These are phyloP conservation scores for Apodemus speciosus DNA, from an alignment of 2,113 vertebrate genomes.

Conservation along the genomic window DNA sequence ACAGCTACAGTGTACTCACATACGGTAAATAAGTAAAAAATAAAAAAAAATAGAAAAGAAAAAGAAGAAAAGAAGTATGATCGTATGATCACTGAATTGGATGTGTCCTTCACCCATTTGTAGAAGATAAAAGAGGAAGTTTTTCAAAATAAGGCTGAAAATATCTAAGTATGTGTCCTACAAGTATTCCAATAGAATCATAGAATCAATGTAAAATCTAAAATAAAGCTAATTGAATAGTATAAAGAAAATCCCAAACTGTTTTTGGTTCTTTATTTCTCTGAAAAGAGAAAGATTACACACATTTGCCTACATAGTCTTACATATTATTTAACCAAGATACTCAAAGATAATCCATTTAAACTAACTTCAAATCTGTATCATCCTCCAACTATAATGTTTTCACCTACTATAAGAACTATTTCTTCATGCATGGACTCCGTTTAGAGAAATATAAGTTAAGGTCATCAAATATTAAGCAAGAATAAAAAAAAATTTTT, in stretches of 20 bases:
- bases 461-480: neutral
- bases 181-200: neutral
- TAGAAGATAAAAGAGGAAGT: neutral
- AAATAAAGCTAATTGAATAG: neutral
- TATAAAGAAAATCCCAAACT: neutral
- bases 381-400: neutral
- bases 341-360: constrained; percentile 8
- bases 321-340: neutral
- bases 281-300: neutral
- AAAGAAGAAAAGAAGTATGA: neutral
- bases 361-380: constrained; percentile 15
- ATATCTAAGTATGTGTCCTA: neutral
- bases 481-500: neutral
- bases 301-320: neutral
- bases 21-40: too few species aligned
- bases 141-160: neutral
- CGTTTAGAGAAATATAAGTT: neutral
- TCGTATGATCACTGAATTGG: neutral
- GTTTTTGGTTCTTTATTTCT: neutral
- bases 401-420: neutral
- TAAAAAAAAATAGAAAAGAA: too few species aligned
- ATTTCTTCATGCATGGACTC: neutral
- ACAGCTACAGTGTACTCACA: too few species aligned
- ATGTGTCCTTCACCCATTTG: neutral
- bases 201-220: neutral